Conservation (phyloP, 2,888 invertebrate genomes). For the Amphimallon solstitiale region DNA sequence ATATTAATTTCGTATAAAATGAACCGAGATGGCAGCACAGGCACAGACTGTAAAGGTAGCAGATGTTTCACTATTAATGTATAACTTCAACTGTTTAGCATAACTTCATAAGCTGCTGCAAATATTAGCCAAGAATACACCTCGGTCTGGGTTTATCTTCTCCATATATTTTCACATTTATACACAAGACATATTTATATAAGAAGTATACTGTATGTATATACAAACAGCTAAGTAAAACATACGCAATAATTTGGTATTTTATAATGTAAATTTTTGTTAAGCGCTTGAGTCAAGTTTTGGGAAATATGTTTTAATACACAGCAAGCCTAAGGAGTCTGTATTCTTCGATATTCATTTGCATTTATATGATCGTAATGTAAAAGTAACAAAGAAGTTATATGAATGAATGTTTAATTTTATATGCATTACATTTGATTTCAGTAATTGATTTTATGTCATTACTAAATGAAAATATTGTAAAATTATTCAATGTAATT, state of each 20-base stretch:
- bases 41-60: conserved; percentile 40
- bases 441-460: no score
- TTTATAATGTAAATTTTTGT: conserved; percentile 23
- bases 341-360: no score
- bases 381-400: no score
- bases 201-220: conserved; percentile 1
- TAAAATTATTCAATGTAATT: no score
- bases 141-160: conserved; percentile 45
- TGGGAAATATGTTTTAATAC: not conserved
- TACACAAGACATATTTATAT: conserved; percentile 29
- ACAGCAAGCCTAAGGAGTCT: no score
- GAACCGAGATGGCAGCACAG: conserved; percentile 29
- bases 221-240: conserved; percentile 21
- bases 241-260: conserved; percentile 15
- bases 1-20: conserved; percentile 39
- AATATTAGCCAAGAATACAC: conserved; percentile 47
- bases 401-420: no score
- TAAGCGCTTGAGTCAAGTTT: conserved; percentile 4
- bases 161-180: conserved; percentile 33
- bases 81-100: conserved; percentile 49
- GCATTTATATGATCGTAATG: no score
- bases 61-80: conserved; percentile 50
- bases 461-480: no score
- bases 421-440: no score
- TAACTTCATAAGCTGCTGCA: conserved; percentile 50